Percentiles rank a stretch among this genome's conserved stretches.
phyloP scores from a whole-genome alignment of 2,888 invertebrate genomes.

The Xylota sylvarum region DNA sequence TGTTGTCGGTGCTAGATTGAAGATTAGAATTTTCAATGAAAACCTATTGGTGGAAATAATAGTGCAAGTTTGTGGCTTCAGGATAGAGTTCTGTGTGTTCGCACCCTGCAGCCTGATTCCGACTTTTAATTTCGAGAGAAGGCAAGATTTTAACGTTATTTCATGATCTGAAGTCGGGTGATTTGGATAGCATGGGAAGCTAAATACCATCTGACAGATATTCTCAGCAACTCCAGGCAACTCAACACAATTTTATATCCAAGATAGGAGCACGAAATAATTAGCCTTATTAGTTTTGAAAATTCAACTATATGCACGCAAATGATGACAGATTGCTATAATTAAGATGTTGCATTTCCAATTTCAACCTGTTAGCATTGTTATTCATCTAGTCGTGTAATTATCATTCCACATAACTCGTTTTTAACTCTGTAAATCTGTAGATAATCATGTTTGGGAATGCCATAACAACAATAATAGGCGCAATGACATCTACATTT shows the following conservation, averaged over 20 bases:
- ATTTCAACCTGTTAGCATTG: neutral
- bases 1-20: constrained; percentile 12
- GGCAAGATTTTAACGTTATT: too few species aligned
- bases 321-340: neutral
- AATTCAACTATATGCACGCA: too few species aligned
- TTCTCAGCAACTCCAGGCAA: too few species aligned
- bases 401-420: neutral
- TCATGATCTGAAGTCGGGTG: too few species aligned
- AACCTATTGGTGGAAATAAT: neutral
- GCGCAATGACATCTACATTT: neutral
- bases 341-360: neutral
- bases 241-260: too few species aligned
- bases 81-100: too few species aligned
- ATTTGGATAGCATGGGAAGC: too few species aligned
- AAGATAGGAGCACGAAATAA: neutral
- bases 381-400: neutral
- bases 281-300: neutral
- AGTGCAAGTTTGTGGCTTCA: neutral
- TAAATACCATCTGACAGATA: too few species aligned
- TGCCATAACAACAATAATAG: neutral
- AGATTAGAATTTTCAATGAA: neutral
- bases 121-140: too few species aligned
- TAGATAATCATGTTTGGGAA: neutral
- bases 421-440: neutral
- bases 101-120: too few species aligned